phyloP scores from a whole-genome alignment of 2,888 invertebrate genomes.

The Cotesia congregata region DNA sequence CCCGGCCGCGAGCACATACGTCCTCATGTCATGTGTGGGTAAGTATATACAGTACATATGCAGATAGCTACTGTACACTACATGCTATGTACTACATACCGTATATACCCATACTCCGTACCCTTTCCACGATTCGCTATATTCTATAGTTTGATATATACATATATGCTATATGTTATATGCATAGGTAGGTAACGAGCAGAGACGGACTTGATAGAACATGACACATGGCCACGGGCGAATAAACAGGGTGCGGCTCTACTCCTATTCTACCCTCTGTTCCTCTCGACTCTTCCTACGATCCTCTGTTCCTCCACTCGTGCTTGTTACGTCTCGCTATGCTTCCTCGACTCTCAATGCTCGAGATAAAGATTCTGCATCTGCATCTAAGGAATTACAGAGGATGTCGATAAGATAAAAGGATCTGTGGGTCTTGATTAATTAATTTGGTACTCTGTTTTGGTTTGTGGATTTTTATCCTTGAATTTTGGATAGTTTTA shows the following conservation, averaged over 20 bases:
- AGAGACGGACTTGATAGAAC: slow-evolving; percentile 33
- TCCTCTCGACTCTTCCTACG: not conserved
- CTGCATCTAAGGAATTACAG: no score
- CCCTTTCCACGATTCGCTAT: no score
- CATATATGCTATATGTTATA: not conserved
- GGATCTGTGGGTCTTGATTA: no score
- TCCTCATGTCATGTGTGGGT: slow-evolving; percentile 57
- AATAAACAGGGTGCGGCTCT: slow-evolving; percentile 38
- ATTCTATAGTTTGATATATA: not conserved
- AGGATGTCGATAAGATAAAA: no score
- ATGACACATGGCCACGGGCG: slow-evolving; percentile 45
- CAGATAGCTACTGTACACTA: slow-evolving; percentile 34
- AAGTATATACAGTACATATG: slow-evolving; percentile 34
- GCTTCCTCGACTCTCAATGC: not conserved
- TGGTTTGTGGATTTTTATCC: no score
- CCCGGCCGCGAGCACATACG: slow-evolving; percentile 59
- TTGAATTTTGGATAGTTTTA: no score
- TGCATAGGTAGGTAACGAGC: slow-evolving; percentile 44
- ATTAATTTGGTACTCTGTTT: no score
- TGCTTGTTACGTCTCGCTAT: not conserved
- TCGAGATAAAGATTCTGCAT: not conserved
- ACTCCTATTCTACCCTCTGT: not conserved
- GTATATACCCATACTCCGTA: not conserved
- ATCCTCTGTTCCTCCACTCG: not conserved
- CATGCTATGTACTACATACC: slow-evolving; percentile 17